Evolutionary conservation across 30 jellyfish, hydroid and myxozoan genomes (phyloP), one percentile per base, ranked within the genome.

Genomic region (Clytia hemisphaerica): DNA sequence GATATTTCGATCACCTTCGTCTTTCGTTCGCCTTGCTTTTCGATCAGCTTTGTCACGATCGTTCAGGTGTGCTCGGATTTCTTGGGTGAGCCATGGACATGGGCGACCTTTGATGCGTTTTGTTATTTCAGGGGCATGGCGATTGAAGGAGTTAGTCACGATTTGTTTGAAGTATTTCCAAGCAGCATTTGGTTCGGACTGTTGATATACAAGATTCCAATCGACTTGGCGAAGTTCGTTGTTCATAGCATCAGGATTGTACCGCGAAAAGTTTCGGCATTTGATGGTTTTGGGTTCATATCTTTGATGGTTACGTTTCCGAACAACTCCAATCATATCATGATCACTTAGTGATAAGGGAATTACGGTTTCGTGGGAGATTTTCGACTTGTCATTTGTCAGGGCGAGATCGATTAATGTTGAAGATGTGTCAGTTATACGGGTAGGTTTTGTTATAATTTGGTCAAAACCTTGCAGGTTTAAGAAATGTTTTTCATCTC

Each of bases 301-400:
- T 31, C 33, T 37, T 49, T 68, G 29, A 21, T 18, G 30, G 40
- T 71, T 79, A 7, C 22, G 62, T 79, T 79, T 79, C 26, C 82
- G 81, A 22, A 80, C 88, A 38, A 87, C 69, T 3, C 93, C 93
- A 15, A 70, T 64, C 75, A 47, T 44, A 33, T 58, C 85, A 59
- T 69, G 88, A 45, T 70, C 87, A 21, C 87, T 58, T 33, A 67
- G 60, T 24, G 87, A 37, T 25, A 60, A 28, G 38, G 79, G 79
- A 46, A 66, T 54, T 48, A 67, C 84, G 40, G 54, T 85, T 48
- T 48, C 36, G 46, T 70, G 66, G 7, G 73, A 21, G 16, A 77
- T 40, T 24, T 4, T 78, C 34, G 77, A 31, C 0, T 72, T 54
- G 29, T 54, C 54, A 32, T 78, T 58, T 68, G 84, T 78, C 45